phyloP scores from a whole-genome alignment of 2,113 vertebrate species.

The Triplophysa rosa region DNA sequence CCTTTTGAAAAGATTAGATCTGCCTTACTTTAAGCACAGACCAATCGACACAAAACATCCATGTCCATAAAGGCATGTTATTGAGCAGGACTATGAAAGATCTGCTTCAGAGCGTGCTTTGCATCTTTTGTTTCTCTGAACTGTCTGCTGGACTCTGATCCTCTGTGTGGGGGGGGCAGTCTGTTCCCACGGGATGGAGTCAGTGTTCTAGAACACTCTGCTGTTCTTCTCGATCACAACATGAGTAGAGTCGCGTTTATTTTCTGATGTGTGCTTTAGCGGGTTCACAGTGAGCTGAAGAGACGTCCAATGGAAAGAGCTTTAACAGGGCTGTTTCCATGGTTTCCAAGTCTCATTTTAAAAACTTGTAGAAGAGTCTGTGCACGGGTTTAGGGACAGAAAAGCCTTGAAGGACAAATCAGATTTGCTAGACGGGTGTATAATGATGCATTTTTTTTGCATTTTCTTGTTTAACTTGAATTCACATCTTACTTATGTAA shows the following conservation, averaged over 20 bases:
- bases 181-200: constrained; percentile 47
- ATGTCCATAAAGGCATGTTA: constrained; percentile 15
- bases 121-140: constrained; percentile 26
- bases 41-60: neutral
- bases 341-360: constrained; percentile 64
- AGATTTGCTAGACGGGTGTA: neutral
- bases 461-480: neutral
- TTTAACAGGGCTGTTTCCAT: constrained; percentile 63
- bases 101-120: neutral
- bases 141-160: constrained; percentile 32
- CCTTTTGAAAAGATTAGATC: neutral
- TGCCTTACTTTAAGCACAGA: neutral
- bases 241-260: constrained; percentile 51
- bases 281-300: constrained; percentile 45
- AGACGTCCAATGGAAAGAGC: constrained; percentile 52
- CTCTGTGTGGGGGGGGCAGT: constrained; percentile 7
- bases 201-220: constrained; percentile 41
- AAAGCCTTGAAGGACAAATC: constrained; percentile 39
- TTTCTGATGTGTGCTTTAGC: constrained; percentile 56
- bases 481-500: neutral
- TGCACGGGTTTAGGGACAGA: constrained; percentile 57
- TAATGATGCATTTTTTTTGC: neutral
- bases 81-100: neutral
- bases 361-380: constrained; percentile 60
- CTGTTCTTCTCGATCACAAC: constrained; percentile 14